These are phyloP conservation scores for Drosophila yakuba DNA, from an alignment of 1,140 invertebrate genomes.

Conservation along the genomic window DNA sequence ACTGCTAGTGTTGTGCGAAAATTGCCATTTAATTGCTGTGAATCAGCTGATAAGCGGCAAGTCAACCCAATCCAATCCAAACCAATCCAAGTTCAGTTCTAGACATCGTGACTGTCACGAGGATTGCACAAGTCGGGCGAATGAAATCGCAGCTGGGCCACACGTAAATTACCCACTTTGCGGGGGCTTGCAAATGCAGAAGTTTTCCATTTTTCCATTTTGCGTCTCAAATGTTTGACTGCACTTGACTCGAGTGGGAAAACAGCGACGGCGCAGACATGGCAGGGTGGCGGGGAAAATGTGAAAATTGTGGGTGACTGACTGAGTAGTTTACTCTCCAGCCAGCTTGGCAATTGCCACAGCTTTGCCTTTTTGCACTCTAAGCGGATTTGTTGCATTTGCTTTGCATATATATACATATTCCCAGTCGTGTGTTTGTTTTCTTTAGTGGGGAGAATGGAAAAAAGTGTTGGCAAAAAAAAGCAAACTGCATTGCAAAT, in stretches of 20 bases:
- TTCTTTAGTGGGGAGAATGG: conserved; percentile 16
- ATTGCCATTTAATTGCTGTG: conserved; percentile 46
- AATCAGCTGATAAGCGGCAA: conserved; percentile 41
- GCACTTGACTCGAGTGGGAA: conserved; percentile 59
- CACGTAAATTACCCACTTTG: conserved; percentile 31
- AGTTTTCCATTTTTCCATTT: conserved; percentile 20
- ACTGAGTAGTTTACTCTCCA: background rate
- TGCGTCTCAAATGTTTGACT: conserved; percentile 56
- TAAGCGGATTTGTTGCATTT: conserved; percentile 56
- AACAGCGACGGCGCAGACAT: background rate
- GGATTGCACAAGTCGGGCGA: conserved; percentile 37
- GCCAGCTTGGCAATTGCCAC: conserved; percentile 38
- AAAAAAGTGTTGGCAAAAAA: conserved; percentile 3
- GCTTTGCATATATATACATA: background rate
- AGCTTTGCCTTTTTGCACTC: conserved; percentile 44
- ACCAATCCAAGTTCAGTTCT: conserved; percentile 23
- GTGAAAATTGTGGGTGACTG: conserved; percentile 1
- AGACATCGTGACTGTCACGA: conserved; percentile 65
- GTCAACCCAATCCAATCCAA: background rate
- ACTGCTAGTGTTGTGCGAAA: conserved; percentile 25
- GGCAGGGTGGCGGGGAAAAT: conserved; percentile 2
- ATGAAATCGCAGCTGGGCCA: conserved; percentile 31
- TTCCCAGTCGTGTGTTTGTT: conserved; percentile 10
- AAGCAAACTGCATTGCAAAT: conserved; percentile 37
- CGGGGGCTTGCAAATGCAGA: conserved; percentile 29